A percentile compares a stretch with the other conserved stretches of the same genome.
These are phyloP conservation scores for Timandra comae DNA, from an alignment of 2,888 invertebrate genomes.

Conservation along the genomic window DNA sequence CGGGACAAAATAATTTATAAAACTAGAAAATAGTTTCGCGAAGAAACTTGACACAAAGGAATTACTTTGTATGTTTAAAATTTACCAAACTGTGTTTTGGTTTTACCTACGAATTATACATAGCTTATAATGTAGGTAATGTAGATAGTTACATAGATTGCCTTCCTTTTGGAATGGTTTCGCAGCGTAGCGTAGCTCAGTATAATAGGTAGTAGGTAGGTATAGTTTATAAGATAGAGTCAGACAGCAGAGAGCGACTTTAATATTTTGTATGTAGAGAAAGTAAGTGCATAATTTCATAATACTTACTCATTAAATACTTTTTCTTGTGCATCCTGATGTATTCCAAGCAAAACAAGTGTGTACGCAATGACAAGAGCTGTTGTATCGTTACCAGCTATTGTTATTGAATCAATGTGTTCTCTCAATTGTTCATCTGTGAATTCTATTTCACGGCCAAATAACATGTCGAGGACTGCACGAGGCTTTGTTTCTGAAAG, in stretches of 20 bases:
- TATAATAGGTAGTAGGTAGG: no score
- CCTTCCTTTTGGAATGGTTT: no score
- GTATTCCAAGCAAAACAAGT: slow-evolving; percentile 58
- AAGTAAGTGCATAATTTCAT: neutral
- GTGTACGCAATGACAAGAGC: slow-evolving; percentile 66
- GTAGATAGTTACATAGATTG: no score
- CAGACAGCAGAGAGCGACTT: neutral
- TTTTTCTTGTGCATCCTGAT: slow-evolving; percentile 50
- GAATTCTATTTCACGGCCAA: slow-evolving; percentile 64
- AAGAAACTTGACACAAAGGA: no score
- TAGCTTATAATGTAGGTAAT: no score
- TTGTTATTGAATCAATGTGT: slow-evolving; percentile 78
- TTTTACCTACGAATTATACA: no score
- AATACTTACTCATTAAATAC: slow-evolving; percentile 47
- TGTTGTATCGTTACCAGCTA: slow-evolving; percentile 75
- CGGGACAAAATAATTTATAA: no score
- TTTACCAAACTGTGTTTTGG: no score
- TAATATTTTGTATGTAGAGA: neutral
- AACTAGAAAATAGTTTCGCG: no score
- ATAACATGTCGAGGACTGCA: slow-evolving; percentile 62
- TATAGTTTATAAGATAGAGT: neutral
- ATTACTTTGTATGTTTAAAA: no score
- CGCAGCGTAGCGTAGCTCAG: no score
- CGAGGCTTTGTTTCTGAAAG: slow-evolving; percentile 56
- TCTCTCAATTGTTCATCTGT: slow-evolving; percentile 74